These are phyloP conservation scores for Bombus waltoni DNA, from an alignment of 1,140 invertebrate species.

Conservation along the genomic window DNA sequence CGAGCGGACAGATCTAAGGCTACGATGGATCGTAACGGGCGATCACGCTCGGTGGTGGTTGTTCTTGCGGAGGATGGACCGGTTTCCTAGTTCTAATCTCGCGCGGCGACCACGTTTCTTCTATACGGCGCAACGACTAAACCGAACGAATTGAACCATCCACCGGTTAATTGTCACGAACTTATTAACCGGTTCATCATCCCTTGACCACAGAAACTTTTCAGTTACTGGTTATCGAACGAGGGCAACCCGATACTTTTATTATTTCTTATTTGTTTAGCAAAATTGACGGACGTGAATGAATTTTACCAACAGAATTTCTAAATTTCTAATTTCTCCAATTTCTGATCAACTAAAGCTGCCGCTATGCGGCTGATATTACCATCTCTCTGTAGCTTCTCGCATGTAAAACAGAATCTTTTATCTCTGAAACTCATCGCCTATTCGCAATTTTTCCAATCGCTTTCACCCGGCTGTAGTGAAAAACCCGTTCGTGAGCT, in stretches of 20 bases:
- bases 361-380: too few species aligned
- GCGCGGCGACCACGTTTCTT: not conserved
- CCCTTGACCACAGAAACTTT: not conserved
- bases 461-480: too few species aligned
- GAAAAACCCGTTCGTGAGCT: not conserved
- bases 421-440: not conserved
- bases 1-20: constrained; percentile 9
- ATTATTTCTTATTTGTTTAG: too few species aligned
- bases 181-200: not conserved
- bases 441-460: too few species aligned
- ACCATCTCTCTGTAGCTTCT: too few species aligned
- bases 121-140: not conserved
- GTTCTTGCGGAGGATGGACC: constrained; percentile 16
- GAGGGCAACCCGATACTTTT: too few species aligned
- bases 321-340: too few species aligned
- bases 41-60: constrained; percentile 2
- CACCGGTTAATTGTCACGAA: not conserved
- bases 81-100: not conserved
- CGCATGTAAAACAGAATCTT: not conserved
- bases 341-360: too few species aligned
- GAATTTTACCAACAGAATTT: too few species aligned
- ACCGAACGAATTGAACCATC: not conserved
- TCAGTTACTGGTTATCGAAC: too few species aligned
- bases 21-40: not conserved
- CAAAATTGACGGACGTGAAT: too few species aligned